Base-by-base conservation (phyloP, 2,888 invertebrate species). In the Lasioglossum lativentre region DNA sequence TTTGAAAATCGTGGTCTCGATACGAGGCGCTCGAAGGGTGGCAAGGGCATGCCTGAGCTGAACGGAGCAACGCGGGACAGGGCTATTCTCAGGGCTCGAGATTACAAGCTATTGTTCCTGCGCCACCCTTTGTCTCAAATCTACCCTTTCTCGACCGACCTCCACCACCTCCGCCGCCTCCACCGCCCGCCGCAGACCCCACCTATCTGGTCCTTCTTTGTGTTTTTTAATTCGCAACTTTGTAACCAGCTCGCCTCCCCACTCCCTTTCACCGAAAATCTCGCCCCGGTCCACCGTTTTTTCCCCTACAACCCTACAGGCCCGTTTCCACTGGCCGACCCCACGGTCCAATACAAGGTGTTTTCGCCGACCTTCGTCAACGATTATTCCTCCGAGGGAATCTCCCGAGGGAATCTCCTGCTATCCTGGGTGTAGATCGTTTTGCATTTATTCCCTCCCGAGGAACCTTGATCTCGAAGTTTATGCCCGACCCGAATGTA, bases 91-190 rank as follows among this genome's bases (percentile, higher is more conserved):
- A 93, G 94, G 94, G 93, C 91, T 93, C 91, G 93, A 95, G 95
- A 95, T 95, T 95, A 95, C 95, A 94, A 93, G 93, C 93, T 92
- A 95, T 95, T 95, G 95, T 95, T 94, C 92, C 92, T 86, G 89
- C 88, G 90, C 91, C 92, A 90, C 92, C 94, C 94, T 94, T 94
- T 95, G 94, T 95, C 95, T 94, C 94, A 93, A 92, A 93, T 91
- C 92, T 90, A 92, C 92, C 90, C 92, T 90, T 91, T 88, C 90
- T 79, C 86, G 76, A 73, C 85, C 82, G 78, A 81, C 86, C 81
- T 76, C 87, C 82, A 27, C 80, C 80, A 56, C 73, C 82, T 77
- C 52, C 76, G 42, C 80, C 5, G 23, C 73, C 82, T 77, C 52
- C 79, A 42, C 80, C 2, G 23, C 10, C 63, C 63, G 10, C 66